Evolutionary conservation across 2,888 invertebrate species (phyloP).

Genomic region (Argyresthia albistria): DNA sequence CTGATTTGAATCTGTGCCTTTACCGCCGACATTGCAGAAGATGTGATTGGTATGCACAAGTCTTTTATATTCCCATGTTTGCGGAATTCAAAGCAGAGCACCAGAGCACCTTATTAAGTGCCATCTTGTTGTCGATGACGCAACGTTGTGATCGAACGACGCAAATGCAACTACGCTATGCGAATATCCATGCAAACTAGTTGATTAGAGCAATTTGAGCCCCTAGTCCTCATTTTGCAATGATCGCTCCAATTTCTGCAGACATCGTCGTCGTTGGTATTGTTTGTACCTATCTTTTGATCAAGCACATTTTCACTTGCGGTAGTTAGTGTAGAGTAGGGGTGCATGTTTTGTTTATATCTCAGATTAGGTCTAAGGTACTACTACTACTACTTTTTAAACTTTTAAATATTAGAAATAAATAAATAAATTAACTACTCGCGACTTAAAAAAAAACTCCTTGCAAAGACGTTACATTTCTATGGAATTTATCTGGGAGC

Average conservation of each 20-base stretch:
- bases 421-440: no score
- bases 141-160: neutral
- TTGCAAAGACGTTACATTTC: no score
- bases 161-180: neutral
- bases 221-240: neutral
- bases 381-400: no score
- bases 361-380: neutral
- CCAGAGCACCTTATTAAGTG: neutral
- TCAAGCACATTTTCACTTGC: neutral
- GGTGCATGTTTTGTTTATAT: neutral
- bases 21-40: neutral
- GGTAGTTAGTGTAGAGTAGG: neutral
- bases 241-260: neutral
- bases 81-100: neutral
- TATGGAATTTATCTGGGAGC: no score
- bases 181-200: neutral
- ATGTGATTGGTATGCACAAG: no score
- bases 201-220: slow-evolving; percentile 3
- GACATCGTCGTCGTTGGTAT: neutral
- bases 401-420: neutral
- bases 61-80: neutral
- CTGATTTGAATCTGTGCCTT: neutral
- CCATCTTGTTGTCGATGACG: neutral
- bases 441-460: no score
- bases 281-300: neutral